These are phyloP conservation scores for Cosmorhoe ocellata DNA, from an alignment of 2,888 invertebrate species.

Conservation along the genomic window DNA sequence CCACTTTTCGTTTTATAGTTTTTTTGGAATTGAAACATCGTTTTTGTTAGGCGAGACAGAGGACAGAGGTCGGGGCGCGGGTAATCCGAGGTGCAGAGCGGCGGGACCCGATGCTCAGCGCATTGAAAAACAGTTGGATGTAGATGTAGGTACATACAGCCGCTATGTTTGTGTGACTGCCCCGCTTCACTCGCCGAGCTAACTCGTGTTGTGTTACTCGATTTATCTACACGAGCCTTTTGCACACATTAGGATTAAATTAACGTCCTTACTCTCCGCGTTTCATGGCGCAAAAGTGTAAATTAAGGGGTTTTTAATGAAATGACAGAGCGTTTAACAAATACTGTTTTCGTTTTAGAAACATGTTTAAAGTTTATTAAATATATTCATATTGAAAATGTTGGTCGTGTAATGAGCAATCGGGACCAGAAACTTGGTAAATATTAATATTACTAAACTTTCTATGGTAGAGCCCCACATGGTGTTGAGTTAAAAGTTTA, in stretches of 20 bases:
- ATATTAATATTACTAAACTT: constrained; percentile 16
- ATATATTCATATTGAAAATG: constrained; percentile 15
- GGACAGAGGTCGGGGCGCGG: constrained; percentile 30
- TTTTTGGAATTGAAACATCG: constrained; percentile 52
- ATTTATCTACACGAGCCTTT: constrained; percentile 31
- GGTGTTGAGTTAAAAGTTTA: constrained; percentile 24
- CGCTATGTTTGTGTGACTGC: constrained; percentile 53
- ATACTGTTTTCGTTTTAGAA: constrained; percentile 14
- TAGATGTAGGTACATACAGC: constrained; percentile 40
- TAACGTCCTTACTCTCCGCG: constrained; percentile 15
- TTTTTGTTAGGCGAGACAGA: constrained; percentile 33
- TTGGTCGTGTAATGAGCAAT: constrained; percentile 19
- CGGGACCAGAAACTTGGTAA: constrained; percentile 13
- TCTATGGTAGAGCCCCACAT: constrained; percentile 12
- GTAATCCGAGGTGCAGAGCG: constrained; percentile 65
- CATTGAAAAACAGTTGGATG: constrained; percentile 66
- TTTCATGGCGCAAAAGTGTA: constrained; percentile 13
- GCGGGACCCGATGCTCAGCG: constrained; percentile 52
- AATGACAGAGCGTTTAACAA: constrained; percentile 8
- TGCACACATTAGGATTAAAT: constrained; percentile 31
- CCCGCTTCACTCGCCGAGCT: constrained; percentile 34
- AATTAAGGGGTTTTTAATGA: constrained; percentile 18
- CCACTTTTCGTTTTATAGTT: constrained; percentile 44
- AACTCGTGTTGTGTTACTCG: constrained; percentile 26
- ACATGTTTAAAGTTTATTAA: constrained; percentile 7